phyloP scores from a whole-genome alignment of 2,113 vertebrate genomes.

The Calidris pygmaea region DNA sequence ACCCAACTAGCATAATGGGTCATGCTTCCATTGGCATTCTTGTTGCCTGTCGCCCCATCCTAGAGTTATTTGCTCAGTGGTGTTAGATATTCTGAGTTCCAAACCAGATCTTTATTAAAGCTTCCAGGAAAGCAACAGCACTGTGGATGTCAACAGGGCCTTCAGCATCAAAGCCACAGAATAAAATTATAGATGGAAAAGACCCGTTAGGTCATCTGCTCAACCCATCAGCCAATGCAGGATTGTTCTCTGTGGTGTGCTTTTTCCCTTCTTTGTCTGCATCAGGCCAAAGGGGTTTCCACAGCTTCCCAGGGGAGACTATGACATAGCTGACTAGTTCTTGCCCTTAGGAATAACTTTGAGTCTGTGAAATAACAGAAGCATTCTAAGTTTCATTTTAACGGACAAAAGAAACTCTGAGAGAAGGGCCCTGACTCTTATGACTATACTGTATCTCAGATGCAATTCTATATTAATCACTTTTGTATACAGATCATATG shows the following conservation, averaged over 20 bases:
- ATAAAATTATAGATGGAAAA: conserved; percentile 45
- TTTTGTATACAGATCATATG: not conserved
- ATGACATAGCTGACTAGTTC: not conserved
- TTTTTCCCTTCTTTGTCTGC: conserved; percentile 30
- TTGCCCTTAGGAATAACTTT: conserved; percentile 19
- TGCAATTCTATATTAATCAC: not conserved
- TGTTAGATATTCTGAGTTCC: not conserved
- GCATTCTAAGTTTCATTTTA: not conserved
- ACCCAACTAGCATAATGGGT: not conserved
- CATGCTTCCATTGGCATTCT: not conserved
- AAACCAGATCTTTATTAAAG: not conserved
- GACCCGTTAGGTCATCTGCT: conserved; percentile 1
- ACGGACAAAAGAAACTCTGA: not conserved
- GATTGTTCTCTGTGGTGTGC: not conserved
- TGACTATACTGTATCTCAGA: not conserved
- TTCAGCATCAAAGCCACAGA: conserved; percentile 5
- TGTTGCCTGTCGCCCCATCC: not conserved
- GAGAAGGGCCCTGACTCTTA: not conserved
- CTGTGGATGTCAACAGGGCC: not conserved
- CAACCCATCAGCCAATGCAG: not conserved
- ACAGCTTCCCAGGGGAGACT: conserved; percentile 27
- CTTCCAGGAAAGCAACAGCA: conserved; percentile 48
- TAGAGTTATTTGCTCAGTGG: not conserved
- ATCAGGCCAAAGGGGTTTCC: conserved; percentile 37
- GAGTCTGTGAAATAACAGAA: conserved; percentile 12